phyloP scores from a whole-genome alignment of 2,797 vertebrate genomes.

The Sebastes baramenuke region DNA sequence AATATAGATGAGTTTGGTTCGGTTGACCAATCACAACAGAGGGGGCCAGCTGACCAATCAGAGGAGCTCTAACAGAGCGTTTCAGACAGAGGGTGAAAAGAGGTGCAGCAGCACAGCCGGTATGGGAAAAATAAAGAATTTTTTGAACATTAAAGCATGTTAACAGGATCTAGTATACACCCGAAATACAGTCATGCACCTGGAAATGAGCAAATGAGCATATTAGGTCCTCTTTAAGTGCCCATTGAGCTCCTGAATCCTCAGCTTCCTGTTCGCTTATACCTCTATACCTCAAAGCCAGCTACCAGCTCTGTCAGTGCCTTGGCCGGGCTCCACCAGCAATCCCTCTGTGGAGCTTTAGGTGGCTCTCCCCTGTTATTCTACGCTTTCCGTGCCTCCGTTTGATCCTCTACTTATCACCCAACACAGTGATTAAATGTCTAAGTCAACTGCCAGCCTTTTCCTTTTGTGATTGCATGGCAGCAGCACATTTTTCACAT shows the following conservation, averaged over 20 bases:
- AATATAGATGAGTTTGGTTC: no score
- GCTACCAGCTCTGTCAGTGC: constrained; percentile 29
- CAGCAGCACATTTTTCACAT: constrained; percentile 84
- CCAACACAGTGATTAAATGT: constrained; percentile 77
- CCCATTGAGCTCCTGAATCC: constrained; percentile 2
- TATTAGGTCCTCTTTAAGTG: background rate
- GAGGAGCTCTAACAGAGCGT: fast-evolving
- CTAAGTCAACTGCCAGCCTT: constrained; percentile 75
- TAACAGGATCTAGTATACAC: fast-evolving
- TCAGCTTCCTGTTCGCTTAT: constrained; percentile 19
- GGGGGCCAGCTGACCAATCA: fast-evolving
- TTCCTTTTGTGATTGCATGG: constrained; percentile 74
- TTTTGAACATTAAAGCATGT: no score
- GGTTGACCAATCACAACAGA: no score
- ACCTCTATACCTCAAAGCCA: constrained; percentile 8
- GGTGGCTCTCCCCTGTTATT: constrained; percentile 65
- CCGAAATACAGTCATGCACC: no score
- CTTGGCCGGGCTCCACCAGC: constrained; percentile 55
- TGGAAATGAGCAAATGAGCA: background rate
- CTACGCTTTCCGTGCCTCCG: constrained; percentile 59
- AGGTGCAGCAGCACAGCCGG: background rate
- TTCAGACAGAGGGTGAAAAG: background rate
- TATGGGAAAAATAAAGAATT: fast-evolving
- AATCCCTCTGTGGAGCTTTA: constrained; percentile 61
- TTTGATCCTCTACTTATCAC: constrained; percentile 79